Evolutionary conservation across 2,888 invertebrate species (phyloP).

Genomic region (Thalpophila matura): DNA sequence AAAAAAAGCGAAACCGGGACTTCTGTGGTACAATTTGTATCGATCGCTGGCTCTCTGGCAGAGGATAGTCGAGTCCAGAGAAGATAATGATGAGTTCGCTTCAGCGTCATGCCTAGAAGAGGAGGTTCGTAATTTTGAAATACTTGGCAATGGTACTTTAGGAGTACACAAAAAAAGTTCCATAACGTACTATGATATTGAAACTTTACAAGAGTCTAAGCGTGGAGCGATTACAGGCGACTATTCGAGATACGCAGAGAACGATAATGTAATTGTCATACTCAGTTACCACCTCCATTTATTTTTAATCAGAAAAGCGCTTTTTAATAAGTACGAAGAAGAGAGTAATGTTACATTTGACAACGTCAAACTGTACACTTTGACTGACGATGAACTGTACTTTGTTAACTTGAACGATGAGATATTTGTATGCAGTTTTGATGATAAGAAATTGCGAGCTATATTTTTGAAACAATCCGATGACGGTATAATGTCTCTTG

Average conservation of each 20-base stretch:
- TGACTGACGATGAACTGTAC: conserved; percentile 68
- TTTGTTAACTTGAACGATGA: conserved; percentile 73
- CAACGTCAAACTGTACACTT: conserved; percentile 72
- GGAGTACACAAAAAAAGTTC: conserved; percentile 74
- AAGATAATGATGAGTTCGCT: conserved; percentile 77
- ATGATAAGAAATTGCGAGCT: conserved; percentile 41
- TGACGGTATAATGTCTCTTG: conserved; percentile 73
- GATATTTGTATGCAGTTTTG: conserved; percentile 67
- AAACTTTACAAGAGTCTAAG: conserved; percentile 66
- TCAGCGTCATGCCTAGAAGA: conserved; percentile 69
- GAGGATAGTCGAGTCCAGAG: conserved; percentile 67
- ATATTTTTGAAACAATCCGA: conserved; percentile 56
- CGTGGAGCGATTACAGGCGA: conserved; percentile 68
- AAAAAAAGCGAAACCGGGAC: conserved; percentile 64
- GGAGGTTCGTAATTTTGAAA: conserved; percentile 73
- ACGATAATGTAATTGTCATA: conserved; percentile 68
- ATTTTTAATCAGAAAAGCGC: conserved; percentile 68
- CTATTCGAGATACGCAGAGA: conserved; percentile 76
- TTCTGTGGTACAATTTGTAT: conserved; percentile 78
- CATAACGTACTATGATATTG: conserved; percentile 76
- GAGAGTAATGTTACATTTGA: conserved; percentile 62
- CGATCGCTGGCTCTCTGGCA: conserved; percentile 79
- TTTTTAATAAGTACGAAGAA: conserved; percentile 49
- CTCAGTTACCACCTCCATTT: conserved; percentile 68
- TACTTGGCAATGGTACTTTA: conserved; percentile 72